Evolutionary conservation across 2,888 invertebrate genomes (phyloP).

Genomic region (Hylaea fasciaria): DNA sequence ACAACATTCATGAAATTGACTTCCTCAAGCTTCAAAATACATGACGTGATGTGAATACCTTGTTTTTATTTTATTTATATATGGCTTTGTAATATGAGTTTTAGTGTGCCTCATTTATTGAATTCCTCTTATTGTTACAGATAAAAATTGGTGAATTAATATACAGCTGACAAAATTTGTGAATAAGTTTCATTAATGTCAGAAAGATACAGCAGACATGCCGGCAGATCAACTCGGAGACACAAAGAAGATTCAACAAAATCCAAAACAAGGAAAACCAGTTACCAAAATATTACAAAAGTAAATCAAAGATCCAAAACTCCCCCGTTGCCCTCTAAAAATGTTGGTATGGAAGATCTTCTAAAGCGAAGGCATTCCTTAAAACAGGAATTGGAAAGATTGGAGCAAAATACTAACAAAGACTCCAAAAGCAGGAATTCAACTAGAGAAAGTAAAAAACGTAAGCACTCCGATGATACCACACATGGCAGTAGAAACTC

Average conservation of each 20-base stretch:
- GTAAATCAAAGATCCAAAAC: conserved; percentile 63
- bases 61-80: conserved; percentile 37
- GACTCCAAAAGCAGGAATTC: conserved; percentile 40
- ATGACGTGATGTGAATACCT: conserved; percentile 35
- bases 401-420: conserved; percentile 53
- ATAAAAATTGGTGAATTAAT: conserved; percentile 41
- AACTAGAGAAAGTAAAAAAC: conserved; percentile 48
- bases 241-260: conserved; percentile 54
- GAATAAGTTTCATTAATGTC: conserved; percentile 37
- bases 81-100: conserved; percentile 36
- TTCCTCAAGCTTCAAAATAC: conserved; percentile 52
- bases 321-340: conserved; percentile 67
- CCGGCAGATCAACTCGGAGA: conserved; percentile 54
- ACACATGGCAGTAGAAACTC: conserved; percentile 17
- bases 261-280: conserved; percentile 53
- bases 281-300: conserved; percentile 49
- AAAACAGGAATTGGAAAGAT: conserved; percentile 64
- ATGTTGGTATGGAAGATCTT: conserved; percentile 67
- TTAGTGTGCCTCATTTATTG: conserved; percentile 40
- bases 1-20: conserved; percentile 63
- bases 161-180: conserved; percentile 12
- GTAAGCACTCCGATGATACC: conserved; percentile 50
- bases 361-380: conserved; percentile 68
- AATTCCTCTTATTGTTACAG: conserved; percentile 64
- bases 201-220: conserved; percentile 49